Evolutionary conservation across 2,888 invertebrate species (phyloP).

Genomic region (Hydrotaea cyrtoneurina): DNA sequence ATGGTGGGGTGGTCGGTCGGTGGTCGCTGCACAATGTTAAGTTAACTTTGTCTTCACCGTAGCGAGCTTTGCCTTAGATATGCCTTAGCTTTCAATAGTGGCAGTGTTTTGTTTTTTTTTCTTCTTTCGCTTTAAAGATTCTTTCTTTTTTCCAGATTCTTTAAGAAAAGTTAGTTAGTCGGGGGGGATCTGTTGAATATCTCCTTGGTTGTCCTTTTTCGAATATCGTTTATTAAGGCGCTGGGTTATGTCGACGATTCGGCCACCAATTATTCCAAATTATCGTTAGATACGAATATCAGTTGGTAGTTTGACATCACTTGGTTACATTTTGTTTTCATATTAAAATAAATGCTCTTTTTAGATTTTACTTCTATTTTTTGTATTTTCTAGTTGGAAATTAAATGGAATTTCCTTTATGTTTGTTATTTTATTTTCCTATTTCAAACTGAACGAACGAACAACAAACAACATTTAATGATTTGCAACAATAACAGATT

Average conservation of each 20-base stretch:
- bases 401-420: neutral
- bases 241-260: no score
- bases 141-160: conserved; percentile 21
- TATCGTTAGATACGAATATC: neutral
- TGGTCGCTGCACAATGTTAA: neutral
- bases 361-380: conserved; percentile 10
- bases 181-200: no score
- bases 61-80: conserved; percentile 3
- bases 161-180: no score
- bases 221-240: no score
- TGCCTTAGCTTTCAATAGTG: neutral
- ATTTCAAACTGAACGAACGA: conserved; percentile 20
- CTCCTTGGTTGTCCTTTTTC: no score
- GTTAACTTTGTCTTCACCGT: conserved; percentile 17
- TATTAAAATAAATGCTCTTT: conserved; percentile 50
- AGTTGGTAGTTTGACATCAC: neutral
- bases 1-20: neutral
- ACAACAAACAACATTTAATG: conserved; percentile 25
- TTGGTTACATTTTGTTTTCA: conserved; percentile 30
- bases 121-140: conserved; percentile 13
- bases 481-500: conserved; percentile 15
- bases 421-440: conserved; percentile 2
- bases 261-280: no score
- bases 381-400: no score
- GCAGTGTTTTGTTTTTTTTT: conserved; percentile 1